Percentiles rank a stretch among this genome's conserved stretches.
Evolutionary conservation across 2,888 invertebrate genomes (phyloP).

Genomic region (Lasioglossum morio): DNA sequence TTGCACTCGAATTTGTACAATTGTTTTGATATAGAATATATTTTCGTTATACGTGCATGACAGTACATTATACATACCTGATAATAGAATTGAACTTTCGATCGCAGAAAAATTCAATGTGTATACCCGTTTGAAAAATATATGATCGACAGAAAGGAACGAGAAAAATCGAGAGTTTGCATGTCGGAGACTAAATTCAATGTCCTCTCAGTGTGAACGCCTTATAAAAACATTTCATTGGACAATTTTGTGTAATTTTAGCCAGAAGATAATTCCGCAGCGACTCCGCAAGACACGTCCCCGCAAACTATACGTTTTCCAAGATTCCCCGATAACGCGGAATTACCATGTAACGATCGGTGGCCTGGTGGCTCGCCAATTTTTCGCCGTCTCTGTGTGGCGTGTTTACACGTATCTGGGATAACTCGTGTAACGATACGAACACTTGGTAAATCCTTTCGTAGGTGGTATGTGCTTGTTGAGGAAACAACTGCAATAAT

Average conservation of each 20-base stretch:
- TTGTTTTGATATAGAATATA: too few species aligned
- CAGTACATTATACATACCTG: too few species aligned
- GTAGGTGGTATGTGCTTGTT: constrained; percentile 45
- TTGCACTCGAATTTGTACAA: too few species aligned
- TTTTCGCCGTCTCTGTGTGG: constrained; percentile 32
- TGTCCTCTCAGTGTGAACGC: neutral
- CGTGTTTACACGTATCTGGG: constrained; percentile 26
- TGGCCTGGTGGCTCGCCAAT: constrained; percentile 17
- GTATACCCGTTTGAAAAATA: neutral
- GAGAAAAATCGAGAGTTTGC: neutral
- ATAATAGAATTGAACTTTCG: too few species aligned
- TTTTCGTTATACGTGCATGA: too few species aligned
- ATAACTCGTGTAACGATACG: constrained; percentile 40
- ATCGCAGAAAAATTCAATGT: neutral
- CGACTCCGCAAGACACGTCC: neutral
- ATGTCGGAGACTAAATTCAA: neutral
- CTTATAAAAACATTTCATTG: neutral
- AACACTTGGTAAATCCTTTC: constrained; percentile 61
- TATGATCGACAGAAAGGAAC: neutral
- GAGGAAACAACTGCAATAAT: constrained; percentile 62
- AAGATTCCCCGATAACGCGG: neutral
- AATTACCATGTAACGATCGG: constrained; percentile 9
- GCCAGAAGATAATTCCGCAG: neutral
- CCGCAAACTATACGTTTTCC: constrained; percentile 3
- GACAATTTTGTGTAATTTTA: neutral